Evolutionary conservation across 2,888 invertebrate species (phyloP).

Genomic region (Nemoura dubitans): DNA sequence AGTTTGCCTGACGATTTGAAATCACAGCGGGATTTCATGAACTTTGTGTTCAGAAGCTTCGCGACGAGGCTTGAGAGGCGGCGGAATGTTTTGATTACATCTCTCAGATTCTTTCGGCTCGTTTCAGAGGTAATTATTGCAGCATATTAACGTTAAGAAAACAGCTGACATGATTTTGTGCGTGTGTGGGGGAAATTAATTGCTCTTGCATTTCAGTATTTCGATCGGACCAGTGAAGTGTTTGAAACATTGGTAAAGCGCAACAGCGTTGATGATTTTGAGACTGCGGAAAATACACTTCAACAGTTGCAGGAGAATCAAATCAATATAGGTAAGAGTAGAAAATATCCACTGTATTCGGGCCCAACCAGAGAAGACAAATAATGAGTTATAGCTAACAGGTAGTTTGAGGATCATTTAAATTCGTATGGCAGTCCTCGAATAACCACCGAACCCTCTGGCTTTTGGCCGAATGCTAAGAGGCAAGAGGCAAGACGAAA

Average conservation of each 20-base stretch:
- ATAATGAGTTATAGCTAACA: too few relatives aligned
- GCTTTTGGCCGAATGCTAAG: too few relatives aligned
- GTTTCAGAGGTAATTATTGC: constrained; percentile 69
- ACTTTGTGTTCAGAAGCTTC: constrained; percentile 81
- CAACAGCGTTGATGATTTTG: constrained; percentile 67
- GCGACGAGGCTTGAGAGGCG: constrained; percentile 77
- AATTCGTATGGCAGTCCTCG: too few relatives aligned
- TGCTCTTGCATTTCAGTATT: constrained; percentile 66
- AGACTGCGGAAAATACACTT: constrained; percentile 66
- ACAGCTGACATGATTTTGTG: too few relatives aligned
- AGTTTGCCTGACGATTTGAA: constrained; percentile 68
- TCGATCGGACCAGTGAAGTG: constrained; percentile 72
- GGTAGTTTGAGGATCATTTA: too few relatives aligned
- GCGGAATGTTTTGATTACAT: constrained; percentile 77
- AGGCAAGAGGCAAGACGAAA: too few relatives aligned
- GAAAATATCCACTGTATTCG: neutral
- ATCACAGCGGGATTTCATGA: constrained; percentile 82
- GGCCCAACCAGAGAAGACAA: too few relatives aligned
- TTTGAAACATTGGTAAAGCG: constrained; percentile 74
- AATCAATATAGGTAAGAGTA: constrained; percentile 67
- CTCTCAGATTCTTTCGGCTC: constrained; percentile 77
- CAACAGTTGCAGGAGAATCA: constrained; percentile 70
- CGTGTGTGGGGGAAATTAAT: too few relatives aligned
- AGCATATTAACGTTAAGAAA: too few relatives aligned
- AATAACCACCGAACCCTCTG: too few relatives aligned